Conservation (phyloP, 2,797 vertebrate species). For the Fistularia tabacaria region DNA sequence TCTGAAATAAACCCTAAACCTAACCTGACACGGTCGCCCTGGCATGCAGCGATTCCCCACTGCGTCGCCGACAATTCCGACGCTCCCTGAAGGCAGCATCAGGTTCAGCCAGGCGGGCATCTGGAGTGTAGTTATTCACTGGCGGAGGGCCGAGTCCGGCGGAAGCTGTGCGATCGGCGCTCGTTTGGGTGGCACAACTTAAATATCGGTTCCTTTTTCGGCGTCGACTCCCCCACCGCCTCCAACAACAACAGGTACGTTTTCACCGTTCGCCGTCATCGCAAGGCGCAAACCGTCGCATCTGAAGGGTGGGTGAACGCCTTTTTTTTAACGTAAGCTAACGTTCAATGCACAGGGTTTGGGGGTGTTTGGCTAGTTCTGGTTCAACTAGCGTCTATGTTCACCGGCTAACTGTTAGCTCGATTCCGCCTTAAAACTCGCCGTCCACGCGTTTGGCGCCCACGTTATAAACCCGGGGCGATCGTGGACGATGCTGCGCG, state of each 20-base stretch:
- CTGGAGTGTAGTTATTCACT: slow-evolving; percentile 13
- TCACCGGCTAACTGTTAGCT: neutral
- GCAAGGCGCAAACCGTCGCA: no score
- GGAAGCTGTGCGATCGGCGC: neutral
- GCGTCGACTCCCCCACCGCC: neutral
- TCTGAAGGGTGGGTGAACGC: slow-evolving; percentile 10
- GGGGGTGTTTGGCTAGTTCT: slow-evolving; percentile 21
- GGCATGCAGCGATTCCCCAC: no score
- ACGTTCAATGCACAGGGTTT: slow-evolving; percentile 16
- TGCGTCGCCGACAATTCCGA: slow-evolving; percentile 25
- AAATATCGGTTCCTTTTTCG: slow-evolving; percentile 3
- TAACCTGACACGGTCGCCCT: no score
- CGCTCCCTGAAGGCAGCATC: slow-evolving; percentile 27
- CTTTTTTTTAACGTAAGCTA: neutral
- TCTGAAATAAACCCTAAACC: no score
- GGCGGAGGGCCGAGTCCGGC: slow-evolving; percentile 11
- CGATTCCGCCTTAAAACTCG: neutral
- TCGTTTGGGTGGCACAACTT: slow-evolving; percentile 28
- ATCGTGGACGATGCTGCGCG: no score
- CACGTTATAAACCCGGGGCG: no score
- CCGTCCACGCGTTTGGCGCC: neutral
- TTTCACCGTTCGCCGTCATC: no score
- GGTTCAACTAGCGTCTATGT: neutral
- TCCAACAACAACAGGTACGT: slow-evolving; percentile 53
- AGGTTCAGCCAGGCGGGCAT: slow-evolving; percentile 20